Percentiles rank a stretch among this genome's conserved stretches.
Conservation (phyloP, 2,113 vertebrate species). For the Puntigrus tetrazona region DNA sequence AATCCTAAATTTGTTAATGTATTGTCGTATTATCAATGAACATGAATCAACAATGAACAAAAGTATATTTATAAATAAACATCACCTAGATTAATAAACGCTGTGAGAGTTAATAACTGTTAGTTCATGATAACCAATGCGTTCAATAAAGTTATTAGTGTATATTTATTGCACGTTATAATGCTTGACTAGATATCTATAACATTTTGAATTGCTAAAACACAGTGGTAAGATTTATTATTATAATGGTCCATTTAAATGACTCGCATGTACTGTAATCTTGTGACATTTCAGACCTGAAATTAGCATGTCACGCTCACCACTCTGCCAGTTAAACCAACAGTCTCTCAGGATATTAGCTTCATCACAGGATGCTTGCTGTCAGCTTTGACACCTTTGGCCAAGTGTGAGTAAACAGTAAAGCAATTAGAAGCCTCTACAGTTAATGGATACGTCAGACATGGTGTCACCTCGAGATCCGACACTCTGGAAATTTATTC, state of each 20-base stretch:
- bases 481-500: neutral
- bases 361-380: conserved; percentile 17
- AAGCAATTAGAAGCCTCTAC: neutral
- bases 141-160: neutral
- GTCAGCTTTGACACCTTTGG: conserved; percentile 14
- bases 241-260: neutral
- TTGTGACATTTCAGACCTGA: neutral
- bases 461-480: neutral
- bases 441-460: neutral
- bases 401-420: conserved; percentile 25
- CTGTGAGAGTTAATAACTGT: neutral
- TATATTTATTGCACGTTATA: neutral
- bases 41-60: neutral
- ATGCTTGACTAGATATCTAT: neutral
- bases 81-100: neutral
- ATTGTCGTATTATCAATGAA: neutral
- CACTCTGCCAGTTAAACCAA: neutral
- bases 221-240: neutral
- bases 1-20: neutral
- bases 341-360: conserved; percentile 38
- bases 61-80: neutral
- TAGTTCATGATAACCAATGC: neutral
- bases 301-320: neutral
- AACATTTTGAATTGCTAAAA: neutral
- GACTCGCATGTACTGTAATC: neutral